Evolutionary conservation across 1,140 invertebrate genomes (phyloP).

Genomic region (Asobara japonica): DNA sequence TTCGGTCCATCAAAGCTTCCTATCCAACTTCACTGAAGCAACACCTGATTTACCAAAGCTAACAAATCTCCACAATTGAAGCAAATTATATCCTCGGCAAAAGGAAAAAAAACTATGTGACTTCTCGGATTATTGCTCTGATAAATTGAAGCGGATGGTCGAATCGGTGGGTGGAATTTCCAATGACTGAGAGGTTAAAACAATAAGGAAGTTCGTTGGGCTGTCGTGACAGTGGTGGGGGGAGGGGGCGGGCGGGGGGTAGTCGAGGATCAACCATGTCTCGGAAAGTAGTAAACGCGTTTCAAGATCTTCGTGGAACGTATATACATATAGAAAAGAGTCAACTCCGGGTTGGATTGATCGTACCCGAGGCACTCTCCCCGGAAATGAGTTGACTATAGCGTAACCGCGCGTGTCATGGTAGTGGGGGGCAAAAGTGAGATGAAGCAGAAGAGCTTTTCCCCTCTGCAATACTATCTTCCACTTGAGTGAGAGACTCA

Average conservation of each 20-base stretch:
- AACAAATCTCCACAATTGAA: neutral
- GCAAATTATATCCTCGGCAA: neutral
- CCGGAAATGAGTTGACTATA: slow-evolving; percentile 26
- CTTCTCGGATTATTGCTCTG: neutral
- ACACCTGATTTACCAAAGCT: neutral
- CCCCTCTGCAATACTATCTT: neutral
- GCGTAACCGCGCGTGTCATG: slow-evolving; percentile 14
- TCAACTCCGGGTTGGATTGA: slow-evolving; percentile 12
- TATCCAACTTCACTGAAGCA: neutral
- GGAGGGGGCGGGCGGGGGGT: neutral
- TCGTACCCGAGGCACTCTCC: slow-evolving; percentile 11
- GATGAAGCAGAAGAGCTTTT: neutral
- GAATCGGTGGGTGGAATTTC: neutral
- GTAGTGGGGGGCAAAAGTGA: neutral
- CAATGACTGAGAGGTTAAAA: neutral
- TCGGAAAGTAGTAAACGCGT: neutral
- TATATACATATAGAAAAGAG: neutral
- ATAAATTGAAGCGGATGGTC: neutral
- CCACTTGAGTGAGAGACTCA: neutral
- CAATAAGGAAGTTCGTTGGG: slow-evolving; percentile 19
- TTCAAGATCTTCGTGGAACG: neutral
- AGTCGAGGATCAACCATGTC: neutral
- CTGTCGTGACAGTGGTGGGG: neutral
- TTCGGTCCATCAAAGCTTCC: too few species aligned
- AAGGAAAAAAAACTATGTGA: neutral